Base-by-base conservation (phyloP, 1,140 invertebrate genomes). In the Protaetia brevitarsis region DNA sequence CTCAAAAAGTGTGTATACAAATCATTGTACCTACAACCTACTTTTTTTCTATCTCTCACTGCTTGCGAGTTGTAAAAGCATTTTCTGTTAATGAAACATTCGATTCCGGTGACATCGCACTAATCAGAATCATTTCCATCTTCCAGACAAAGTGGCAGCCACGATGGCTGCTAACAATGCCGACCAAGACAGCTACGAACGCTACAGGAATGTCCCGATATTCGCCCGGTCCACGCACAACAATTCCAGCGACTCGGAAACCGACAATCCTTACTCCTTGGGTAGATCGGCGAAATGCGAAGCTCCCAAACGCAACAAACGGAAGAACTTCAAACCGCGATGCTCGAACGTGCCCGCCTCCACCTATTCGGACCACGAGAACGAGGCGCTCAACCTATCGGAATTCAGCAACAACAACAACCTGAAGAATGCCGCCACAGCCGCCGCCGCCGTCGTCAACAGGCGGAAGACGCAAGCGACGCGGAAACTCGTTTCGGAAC, bases 271-370 rank as follows among this genome's bases (percentile, higher is more conserved):
- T 71, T 64, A 79, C 79, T 68, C 76, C 77, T 74, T 80, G n/a
- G n/a, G n/a, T 78, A 61, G 41, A 5, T 71, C 71, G 5, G 79
- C 80, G 0, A 82, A 82, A 73, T 80, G 79, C 70, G 82, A 82
- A 68, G 79, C 79, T 69, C 82, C 83, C 61, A 85, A 85, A 75
- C 79, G 84, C 64, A 88, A 88, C 76, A 88, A 88, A 69, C 77
- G 87, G 59, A 88, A 88, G 73, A 87, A 88, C 74, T 88, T 88
- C 76, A 85, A 87, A 71, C 87, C 87, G 0, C 76, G 86, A 66
- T 86, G 84, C 72, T 82, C 83, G 41, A 87, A 86, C 37, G 76
- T 83, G 3, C 80, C n/a, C n/a, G n/a, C n/a, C n/a, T n/a, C 80
- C 64, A 80, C 80, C 63, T 74, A 77, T 29, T 80, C 80, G 23